Evolutionary conservation across 2,888 invertebrate species (phyloP).

Genomic region (Pristionchus arcanus): DNA sequence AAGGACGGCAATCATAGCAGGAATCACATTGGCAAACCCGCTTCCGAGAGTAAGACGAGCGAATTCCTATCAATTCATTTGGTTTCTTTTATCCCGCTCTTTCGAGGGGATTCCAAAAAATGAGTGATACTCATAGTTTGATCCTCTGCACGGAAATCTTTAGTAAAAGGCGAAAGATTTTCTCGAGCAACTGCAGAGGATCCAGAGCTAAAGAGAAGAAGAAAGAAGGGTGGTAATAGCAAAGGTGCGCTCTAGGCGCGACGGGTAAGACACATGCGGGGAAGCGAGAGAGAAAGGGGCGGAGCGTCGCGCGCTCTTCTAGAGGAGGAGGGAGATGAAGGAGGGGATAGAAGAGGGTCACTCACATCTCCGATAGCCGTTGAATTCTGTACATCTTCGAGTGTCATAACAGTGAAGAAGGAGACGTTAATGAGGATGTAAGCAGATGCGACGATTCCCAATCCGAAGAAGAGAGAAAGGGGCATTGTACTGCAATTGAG

Average conservation of each 20-base stretch:
- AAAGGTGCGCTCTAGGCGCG: neutral
- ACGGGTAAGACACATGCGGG: neutral
- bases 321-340: neutral
- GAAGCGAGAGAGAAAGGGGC: neutral
- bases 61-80: constrained; percentile 61
- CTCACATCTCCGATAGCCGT: constrained; percentile 69
- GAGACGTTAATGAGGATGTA: constrained; percentile 70
- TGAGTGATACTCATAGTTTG: constrained; percentile 55
- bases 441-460: constrained; percentile 62
- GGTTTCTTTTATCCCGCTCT: constrained; percentile 51
- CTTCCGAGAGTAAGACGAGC: constrained; percentile 65
- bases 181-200: constrained; percentile 58
- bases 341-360: neutral
- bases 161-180: constrained; percentile 70
- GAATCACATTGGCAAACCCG: constrained; percentile 67
- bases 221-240: neutral
- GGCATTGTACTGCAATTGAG: constrained; percentile 69
- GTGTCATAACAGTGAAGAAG: constrained; percentile 70
- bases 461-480: constrained; percentile 67
- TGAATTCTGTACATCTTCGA: constrained; percentile 64
- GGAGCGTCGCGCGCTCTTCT: neutral
- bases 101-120: constrained; percentile 56
- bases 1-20: constrained; percentile 70
- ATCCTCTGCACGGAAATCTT: constrained; percentile 68
- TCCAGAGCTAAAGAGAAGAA: constrained; percentile 41